Base-by-base conservation (phyloP, 2,797 vertebrate genomes). In the Labroides dimidiatus region DNA sequence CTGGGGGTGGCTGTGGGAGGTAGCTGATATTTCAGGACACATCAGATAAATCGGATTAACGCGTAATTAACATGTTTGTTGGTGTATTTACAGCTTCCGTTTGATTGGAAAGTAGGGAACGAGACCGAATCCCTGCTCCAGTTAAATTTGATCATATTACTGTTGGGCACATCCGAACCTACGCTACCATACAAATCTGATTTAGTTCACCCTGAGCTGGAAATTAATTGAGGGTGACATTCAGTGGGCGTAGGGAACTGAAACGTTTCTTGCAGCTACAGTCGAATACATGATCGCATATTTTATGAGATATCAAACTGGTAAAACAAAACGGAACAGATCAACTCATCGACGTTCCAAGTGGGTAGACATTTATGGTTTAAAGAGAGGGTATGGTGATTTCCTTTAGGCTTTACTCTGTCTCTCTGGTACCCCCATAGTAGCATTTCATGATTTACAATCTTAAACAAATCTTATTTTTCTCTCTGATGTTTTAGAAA, bases 21-120 rank as follows among this genome's bases (percentile, higher is more conserved):
- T 84, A 81, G 82, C 86, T 80, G 69, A 82, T 90, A 80, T 90
- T 90, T 90, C 69, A 75, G 80, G 78, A 91, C 77, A 57, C 73
- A 70, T 63, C 66, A 69, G 58, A 74, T 84, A 89, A 92, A 92
- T 88, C 30, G 81, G 85, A 92, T 93, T 92, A 92, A 69, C 77
- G 63, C 59, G 75, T 88, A 87, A 91, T 56, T 88, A 77, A 80
- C 84, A 70, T 91, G 84, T 90, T 91, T 91, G 84, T 85, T 62
- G 74, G 65, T 65, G 47, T 92, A 92, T 93, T 93, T 91, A 86
- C 93, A 92, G 89, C 84, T 21, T 55, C 45, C 5, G 36, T 87
- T 86, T 72, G 60, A 72, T 78, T 84, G 65, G 61, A 74, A 86
- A 84, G 67, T 82, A 58, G 69, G 71, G 33, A 84, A 75, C 64